Evolutionary conservation across 2,888 invertebrate genomes (phyloP), one percentile per base, ranked within the genome.

Genomic region (Anticlea derivata): DNA sequence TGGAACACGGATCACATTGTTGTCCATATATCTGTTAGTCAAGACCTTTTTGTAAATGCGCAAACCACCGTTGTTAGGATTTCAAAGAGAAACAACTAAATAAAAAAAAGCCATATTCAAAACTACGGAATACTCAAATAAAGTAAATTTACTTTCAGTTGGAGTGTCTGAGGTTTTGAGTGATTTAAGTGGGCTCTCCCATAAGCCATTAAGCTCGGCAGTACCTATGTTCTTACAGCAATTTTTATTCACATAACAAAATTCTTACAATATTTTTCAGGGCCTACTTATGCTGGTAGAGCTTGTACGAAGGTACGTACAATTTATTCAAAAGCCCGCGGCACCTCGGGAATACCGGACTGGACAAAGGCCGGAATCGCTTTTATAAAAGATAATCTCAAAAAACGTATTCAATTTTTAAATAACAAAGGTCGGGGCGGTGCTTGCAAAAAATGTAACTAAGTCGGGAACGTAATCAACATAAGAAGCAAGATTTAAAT

Each of bases 241-340:
- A 10, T 8, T 23, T 26, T 41, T 45, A n/a, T 54, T 44, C 48
- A 50, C 41, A 24, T 40, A 43, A 53, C 41, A 45, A 5, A 37
- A 47, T 17, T 33, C 41, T 39, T 47, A 58, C 60, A 61, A 60
- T 60, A 61, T 64, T 60, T n/a, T 60, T 50, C 45, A 60, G 52
- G 33, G 44, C 48, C 49, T 56, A 51, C 48, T 53, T 56, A 60
- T 55, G 61, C 59, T 58, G 55, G 58, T 51, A 52, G 37, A 46
- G 47, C 45, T 54, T 54, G 47, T 50, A 55, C 51, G 52, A 58
- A 58, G 47, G 55, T 58, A 35, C 51, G 57, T 63, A 65, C 70
- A 75, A 77, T 78, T 73, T 77, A 80, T 78, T 75, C 71, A 72
- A 66, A 69, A 66, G 65, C 68, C 66, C 59, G 55, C 55, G 65